Evolutionary conservation across 2,797 vertebrate genomes (phyloP).

Genomic region (Atherinosoma microstoma): DNA sequence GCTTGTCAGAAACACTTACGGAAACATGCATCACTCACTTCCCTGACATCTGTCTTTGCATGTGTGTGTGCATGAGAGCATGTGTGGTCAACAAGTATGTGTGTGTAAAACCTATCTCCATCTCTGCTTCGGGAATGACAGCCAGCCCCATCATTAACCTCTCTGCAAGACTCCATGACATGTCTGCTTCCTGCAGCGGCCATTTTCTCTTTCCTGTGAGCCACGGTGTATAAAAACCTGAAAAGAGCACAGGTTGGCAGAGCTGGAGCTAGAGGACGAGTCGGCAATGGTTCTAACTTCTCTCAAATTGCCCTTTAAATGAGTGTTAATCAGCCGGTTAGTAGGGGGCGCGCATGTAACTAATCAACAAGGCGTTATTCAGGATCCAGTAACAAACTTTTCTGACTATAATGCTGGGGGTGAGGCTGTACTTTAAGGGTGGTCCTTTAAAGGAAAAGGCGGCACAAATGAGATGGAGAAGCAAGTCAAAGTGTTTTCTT

Average conservation of each 20-base stretch:
- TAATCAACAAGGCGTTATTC: too few species aligned
- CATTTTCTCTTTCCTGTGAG: slow-evolving; percentile 62
- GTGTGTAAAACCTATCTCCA: slow-evolving; percentile 62
- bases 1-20: slow-evolving; percentile 79
- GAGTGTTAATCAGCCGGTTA: background rate
- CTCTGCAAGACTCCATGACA: slow-evolving; percentile 66
- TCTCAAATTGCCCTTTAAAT: slow-evolving; percentile 38
- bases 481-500: too few species aligned
- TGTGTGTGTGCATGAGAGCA: slow-evolving; percentile 14
- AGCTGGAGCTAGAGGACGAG: slow-evolving; percentile 35
- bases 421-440: too few species aligned
- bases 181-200: slow-evolving; percentile 58
- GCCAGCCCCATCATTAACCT: slow-evolving; percentile 78
- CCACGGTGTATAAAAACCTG: slow-evolving; percentile 49
- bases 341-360: too few species aligned
- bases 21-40: slow-evolving; percentile 74
- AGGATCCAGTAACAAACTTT: too few species aligned
- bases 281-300: slow-evolving; percentile 4
- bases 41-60: slow-evolving; percentile 61
- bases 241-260: slow-evolving; percentile 42
- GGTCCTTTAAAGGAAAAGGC: too few species aligned
- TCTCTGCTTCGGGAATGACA: slow-evolving; percentile 66
- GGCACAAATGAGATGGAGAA: too few species aligned
- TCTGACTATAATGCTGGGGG: too few species aligned
- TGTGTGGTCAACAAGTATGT: slow-evolving; percentile 60